A percentile compares a stretch with the other conserved stretches of the same genome.
Conservation (phyloP, 2,797 vertebrate species). For the Odontamblyopus rebecca region DNA sequence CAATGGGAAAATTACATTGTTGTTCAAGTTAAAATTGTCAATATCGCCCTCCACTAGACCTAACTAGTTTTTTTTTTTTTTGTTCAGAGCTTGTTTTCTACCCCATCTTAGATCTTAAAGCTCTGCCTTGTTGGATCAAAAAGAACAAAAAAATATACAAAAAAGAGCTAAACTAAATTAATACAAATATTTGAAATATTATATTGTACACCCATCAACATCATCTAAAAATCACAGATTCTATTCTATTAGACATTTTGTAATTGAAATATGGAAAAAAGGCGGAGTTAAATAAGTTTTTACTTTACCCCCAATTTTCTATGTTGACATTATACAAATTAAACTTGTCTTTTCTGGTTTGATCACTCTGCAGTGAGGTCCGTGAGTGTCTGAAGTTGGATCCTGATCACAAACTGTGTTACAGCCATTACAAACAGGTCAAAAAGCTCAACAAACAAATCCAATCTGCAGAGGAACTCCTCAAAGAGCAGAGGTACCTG, state of each 20-base stretch:
- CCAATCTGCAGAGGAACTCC: slow-evolving; percentile 87
- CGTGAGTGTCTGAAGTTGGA: slow-evolving; percentile 97
- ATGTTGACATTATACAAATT: too few relatives aligned
- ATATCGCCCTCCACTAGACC: too few relatives aligned
- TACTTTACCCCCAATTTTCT: too few relatives aligned
- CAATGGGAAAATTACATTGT: too few relatives aligned
- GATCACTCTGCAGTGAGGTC: slow-evolving; percentile 82
- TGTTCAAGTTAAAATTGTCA: too few relatives aligned
- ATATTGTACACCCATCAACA: not conserved
- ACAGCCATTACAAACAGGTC: slow-evolving; percentile 95
- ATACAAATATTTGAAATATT: not conserved
- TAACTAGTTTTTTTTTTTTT: too few relatives aligned
- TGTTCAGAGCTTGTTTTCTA: too few relatives aligned
- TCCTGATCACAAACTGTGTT: slow-evolving; percentile 95
- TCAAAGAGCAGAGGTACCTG: slow-evolving; percentile 87
- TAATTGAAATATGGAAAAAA: too few relatives aligned
- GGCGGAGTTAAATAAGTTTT: too few relatives aligned
- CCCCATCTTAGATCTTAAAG: not conserved
- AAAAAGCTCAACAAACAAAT: slow-evolving; percentile 98
- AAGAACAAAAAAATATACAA: too few relatives aligned
- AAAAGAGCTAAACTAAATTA: not conserved
- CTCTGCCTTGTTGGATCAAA: too few relatives aligned
- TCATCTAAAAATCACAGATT: not conserved
- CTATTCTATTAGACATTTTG: too few relatives aligned
- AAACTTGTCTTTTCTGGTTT: slow-evolving; percentile 20